Base-by-base conservation (phyloP, 2,113 vertebrate genomes). In the Urocolius indicus region DNA sequence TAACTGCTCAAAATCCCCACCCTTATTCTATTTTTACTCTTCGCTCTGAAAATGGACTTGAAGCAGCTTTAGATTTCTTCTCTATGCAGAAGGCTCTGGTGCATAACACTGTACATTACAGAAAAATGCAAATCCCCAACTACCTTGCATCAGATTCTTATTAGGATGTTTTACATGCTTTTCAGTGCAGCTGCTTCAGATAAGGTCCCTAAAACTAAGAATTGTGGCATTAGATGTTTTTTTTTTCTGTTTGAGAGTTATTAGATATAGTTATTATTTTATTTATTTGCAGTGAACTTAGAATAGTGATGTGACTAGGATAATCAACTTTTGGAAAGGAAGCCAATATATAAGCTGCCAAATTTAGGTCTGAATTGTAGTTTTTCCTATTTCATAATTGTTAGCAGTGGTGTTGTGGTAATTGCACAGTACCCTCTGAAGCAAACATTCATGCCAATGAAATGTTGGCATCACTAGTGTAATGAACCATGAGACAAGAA, bases 381-480 rank as follows among this genome's bases (percentile, higher is more conserved):
- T 32, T 77, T 55, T 54, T 72, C 17, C 21, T 38, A 12, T 61
- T 86, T 27, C 5, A 0, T 34, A 22, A 65, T 76, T 82, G 13
- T 80, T 87, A 13, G 57, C 30, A 41, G 21, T 11, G 57, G 13
- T 7, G 10, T 3, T 63, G 27, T 75, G 41, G 16, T 46, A 75
- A 58, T 58, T 82, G 8, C 18, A 21, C 51, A n/a, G 21, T 12
- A 19, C 38, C 45, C 43, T 74, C 61, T 83, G 58, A 77, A 84
- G 19, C 69, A 89, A 73, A 54, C 27, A 9, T 26, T 29, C 5
- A 34, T n/a, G n/a, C 57, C 67, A 92, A 52, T 38, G 45, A 84
- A 82, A 58, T 7, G 16, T 4, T 19, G 24, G 23, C 0, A 0
- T 76, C 49, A 22, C 13, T 73, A n/a, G 20, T 1, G 0, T 34